phyloP scores from a whole-genome alignment of 2,797 vertebrate genomes.

The Jordanella pulchra region DNA sequence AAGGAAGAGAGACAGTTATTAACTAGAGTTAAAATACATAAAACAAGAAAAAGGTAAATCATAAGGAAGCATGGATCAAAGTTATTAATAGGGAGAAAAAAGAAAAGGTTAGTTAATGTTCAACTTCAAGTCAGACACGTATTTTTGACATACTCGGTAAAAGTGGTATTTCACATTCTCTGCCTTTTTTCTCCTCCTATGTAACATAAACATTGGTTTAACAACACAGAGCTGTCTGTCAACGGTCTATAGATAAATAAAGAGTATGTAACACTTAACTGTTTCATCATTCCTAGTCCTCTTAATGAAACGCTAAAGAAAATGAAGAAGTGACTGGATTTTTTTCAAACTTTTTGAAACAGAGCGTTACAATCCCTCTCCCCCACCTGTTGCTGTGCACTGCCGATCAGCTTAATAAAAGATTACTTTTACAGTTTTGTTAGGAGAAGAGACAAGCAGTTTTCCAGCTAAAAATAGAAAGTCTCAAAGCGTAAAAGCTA shows the following conservation, averaged over 20 bases:
- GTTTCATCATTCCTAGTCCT: not conserved
- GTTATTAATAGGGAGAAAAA: constrained; percentile 58
- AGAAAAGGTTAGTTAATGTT: constrained; percentile 54
- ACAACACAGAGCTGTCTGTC: not conserved
- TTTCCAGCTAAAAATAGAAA: not conserved
- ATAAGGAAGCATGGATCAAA: constrained; percentile 70
- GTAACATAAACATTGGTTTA: not conserved
- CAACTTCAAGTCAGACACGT: constrained; percentile 26
- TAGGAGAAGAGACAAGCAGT: not conserved
- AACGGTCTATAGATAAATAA: not conserved
- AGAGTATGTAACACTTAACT: not conserved
- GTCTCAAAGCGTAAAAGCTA: not conserved
- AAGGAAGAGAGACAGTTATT: constrained; percentile 50
- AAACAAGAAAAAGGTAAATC: constrained; percentile 68
- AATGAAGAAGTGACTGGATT: not conserved
- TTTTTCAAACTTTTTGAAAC: not conserved
- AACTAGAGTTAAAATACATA: constrained; percentile 55
- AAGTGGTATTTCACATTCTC: not conserved
- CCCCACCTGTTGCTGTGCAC: not conserved
- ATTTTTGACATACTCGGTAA: not conserved
- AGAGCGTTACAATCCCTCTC: not conserved
- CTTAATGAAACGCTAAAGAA: not conserved
- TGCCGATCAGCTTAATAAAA: not conserved
- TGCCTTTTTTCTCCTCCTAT: not conserved
- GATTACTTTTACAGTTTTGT: not conserved